These are phyloP conservation scores for Neodiprion fabricii DNA, from an alignment of 1,140 invertebrate species.

Conservation along the genomic window DNA sequence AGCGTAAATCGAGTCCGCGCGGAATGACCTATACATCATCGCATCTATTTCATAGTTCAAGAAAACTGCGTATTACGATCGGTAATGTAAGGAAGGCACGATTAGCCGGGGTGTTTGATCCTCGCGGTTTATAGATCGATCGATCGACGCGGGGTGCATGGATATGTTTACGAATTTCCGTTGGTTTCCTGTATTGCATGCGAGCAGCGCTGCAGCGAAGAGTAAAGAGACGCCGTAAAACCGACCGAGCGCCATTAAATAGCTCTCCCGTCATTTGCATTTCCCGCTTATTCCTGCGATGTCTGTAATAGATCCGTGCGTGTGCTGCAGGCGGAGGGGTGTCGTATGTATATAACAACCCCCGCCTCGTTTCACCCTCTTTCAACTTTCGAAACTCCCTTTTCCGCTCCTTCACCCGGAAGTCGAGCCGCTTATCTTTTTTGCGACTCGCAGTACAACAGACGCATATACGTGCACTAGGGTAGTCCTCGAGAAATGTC, in stretches of 20 bases:
- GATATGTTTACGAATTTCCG: not conserved
- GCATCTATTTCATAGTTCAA: no score
- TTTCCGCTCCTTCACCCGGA: conserved; percentile 13
- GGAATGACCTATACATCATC: no score
- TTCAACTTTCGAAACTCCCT: no score
- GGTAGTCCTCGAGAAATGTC: no score
- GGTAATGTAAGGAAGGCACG: no score
- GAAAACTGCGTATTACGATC: no score
- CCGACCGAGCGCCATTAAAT: not conserved
- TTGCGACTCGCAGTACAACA: not conserved
- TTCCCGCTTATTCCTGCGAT: not conserved
- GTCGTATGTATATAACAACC: not conserved
- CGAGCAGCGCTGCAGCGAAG: not conserved
- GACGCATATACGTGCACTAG: no score
- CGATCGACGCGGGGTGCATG: no score
- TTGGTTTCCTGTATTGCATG: not conserved
- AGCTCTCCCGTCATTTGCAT: not conserved
- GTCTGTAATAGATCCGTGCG: not conserved
- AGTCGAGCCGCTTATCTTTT: not conserved
- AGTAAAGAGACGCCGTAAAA: conserved; percentile 7
- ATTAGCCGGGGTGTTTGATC: no score
- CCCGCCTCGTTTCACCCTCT: not conserved
- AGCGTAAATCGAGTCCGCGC: no score
- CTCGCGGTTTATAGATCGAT: no score
- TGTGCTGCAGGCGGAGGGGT: not conserved